phyloP scores from a whole-genome alignment of 1,140 invertebrate genomes.

The Hesperophylax magnus region DNA sequence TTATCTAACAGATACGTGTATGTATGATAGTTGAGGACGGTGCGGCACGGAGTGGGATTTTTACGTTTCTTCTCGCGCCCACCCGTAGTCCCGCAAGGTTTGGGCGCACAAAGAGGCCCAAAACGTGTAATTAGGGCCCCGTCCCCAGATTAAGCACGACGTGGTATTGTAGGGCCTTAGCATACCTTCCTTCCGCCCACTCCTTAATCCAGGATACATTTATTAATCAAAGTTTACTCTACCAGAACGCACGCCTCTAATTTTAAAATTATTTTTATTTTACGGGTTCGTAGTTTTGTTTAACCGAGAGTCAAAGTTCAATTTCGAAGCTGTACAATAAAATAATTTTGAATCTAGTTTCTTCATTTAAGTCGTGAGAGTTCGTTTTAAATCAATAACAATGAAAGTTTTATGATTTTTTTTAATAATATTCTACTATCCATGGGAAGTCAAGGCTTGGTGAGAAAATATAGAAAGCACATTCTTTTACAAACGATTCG shows the following conservation, averaged over 20 bases:
- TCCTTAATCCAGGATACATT: not conserved
- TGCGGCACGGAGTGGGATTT: not conserved
- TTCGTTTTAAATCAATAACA: no score
- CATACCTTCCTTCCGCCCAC: constrained; percentile 9
- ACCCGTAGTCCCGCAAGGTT: constrained; percentile 40
- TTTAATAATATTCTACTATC: no score
- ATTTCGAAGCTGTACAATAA: not conserved
- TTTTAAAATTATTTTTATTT: no score
- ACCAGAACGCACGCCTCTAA: no score
- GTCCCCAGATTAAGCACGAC: constrained; percentile 44
- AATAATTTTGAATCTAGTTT: not conserved
- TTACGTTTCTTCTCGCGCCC: constrained; percentile 13
- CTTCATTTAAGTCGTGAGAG: not conserved
- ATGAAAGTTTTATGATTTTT: no score
- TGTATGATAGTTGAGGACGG: not conserved
- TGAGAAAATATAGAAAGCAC: no score
- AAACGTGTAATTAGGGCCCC: constrained; percentile 53
- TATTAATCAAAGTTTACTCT: not conserved
- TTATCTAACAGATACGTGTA: not conserved
- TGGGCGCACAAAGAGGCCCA: constrained; percentile 41
- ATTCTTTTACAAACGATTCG: no score
- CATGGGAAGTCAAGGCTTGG: no score
- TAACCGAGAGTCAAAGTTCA: not conserved
- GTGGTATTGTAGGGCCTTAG: not conserved
- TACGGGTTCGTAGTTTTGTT: not conserved